Conservation (phyloP, 2,888 invertebrate genomes). For the Tipula unca region DNA sequence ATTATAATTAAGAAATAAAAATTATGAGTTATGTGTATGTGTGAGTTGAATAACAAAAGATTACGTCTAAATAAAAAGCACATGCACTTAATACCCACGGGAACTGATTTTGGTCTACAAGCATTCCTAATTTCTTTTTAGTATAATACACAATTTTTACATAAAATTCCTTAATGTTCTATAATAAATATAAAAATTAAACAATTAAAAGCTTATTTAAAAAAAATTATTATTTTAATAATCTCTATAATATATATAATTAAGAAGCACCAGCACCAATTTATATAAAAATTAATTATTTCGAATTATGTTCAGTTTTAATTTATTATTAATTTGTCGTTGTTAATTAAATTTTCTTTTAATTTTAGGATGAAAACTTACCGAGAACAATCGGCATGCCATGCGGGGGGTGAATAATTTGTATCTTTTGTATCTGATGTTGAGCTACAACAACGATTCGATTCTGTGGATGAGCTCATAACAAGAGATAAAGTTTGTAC, state of each 20-base stretch:
- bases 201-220: neutral
- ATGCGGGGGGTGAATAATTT: conserved; percentile 43
- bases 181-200: neutral
- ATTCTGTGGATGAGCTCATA: conserved; percentile 43
- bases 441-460: conserved; percentile 35
- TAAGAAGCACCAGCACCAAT: conserved; percentile 8
- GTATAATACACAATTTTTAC: neutral
- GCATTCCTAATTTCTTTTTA: neutral
- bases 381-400: conserved; percentile 57
- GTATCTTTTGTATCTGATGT: conserved; percentile 22
- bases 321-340: neutral
- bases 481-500: conserved; percentile 43
- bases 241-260: neutral
- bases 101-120: neutral
- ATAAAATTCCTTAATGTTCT: neutral
- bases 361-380: conserved; percentile 42
- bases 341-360: neutral
- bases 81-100: neutral
- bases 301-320: neutral
- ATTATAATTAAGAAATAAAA: neutral
- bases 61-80: neutral
- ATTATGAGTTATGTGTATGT: neutral
- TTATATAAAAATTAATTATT: neutral
- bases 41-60: neutral
- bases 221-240: neutral